Percentiles rank a stretch among this genome's conserved stretches.
These are phyloP conservation scores for Drosophila setosimentum DNA, from an alignment of 2,888 invertebrate genomes.

Conservation along the genomic window DNA sequence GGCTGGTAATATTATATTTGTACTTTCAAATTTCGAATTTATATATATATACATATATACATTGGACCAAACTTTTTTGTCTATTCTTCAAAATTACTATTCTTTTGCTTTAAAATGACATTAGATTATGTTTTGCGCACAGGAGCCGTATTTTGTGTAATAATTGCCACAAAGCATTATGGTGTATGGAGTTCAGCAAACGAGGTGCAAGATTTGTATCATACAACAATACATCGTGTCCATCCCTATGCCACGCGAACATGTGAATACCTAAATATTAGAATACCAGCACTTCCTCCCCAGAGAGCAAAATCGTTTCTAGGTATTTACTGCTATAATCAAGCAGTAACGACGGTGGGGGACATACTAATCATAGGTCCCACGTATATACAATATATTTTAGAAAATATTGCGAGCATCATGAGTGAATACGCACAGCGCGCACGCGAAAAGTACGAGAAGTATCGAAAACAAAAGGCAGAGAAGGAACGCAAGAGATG, in stretches of 20 bases:
- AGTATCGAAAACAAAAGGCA: conserved; percentile 29
- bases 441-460: conserved; percentile 13
- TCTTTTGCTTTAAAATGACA: conserved; percentile 36
- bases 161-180: conserved; percentile 48
- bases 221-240: conserved; percentile 8
- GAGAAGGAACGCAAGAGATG: conserved; percentile 7
- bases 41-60: background rate
- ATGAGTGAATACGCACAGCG: background rate
- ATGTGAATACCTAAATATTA: conserved; percentile 48
- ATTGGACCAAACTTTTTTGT: background rate
- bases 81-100: background rate
- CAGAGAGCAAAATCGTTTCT: conserved; percentile 49
- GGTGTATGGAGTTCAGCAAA: conserved; percentile 59
- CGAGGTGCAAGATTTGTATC: conserved; percentile 45
- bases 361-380: conserved; percentile 45
- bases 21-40: conserved; percentile 41
- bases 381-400: conserved; percentile 24
- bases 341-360: conserved; percentile 44
- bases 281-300: conserved; percentile 59
- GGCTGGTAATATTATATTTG: background rate
- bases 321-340: conserved; percentile 60
- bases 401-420: conserved; percentile 42
- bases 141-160: conserved; percentile 57
- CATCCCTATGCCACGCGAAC: conserved; percentile 47
- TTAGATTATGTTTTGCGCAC: conserved; percentile 48